These are phyloP conservation scores for Channallabes apus DNA, from an alignment of 2,797 vertebrate species.

Conservation along the genomic window DNA sequence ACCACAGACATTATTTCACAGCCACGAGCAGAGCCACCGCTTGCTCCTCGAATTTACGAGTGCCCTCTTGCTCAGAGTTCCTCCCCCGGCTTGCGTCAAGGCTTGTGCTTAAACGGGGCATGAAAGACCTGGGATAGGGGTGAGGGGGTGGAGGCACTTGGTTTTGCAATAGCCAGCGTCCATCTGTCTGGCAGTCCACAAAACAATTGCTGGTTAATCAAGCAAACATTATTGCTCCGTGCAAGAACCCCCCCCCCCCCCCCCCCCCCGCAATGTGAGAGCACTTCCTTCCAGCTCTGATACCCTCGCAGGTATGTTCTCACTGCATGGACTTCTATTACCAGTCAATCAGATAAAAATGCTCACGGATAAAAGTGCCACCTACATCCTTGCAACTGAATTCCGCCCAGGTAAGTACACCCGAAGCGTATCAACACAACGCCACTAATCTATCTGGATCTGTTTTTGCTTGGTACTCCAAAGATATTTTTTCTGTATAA, in stretches of 20 bases:
- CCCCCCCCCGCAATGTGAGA: neutral
- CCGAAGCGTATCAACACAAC: neutral
- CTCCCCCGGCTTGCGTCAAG: constrained; percentile 41
- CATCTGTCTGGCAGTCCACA: constrained; percentile 70
- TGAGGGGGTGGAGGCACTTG: constrained; percentile 7
- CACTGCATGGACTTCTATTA: neutral
- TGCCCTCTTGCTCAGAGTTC: constrained; percentile 32
- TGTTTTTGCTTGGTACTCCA: neutral
- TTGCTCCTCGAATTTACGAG: constrained; percentile 59
- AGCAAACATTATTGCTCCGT: constrained; percentile 68
- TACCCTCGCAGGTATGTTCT: neutral
- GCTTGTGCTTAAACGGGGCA: constrained; percentile 24
- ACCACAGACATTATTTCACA: constrained; percentile 59
- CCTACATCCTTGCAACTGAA: neutral
- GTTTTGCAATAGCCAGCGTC: constrained; percentile 60
- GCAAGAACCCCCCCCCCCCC: neutral
- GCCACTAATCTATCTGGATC: neutral
- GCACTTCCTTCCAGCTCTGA: neutral
- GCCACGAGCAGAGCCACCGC: constrained; percentile 33
- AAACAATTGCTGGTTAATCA: constrained; percentile 73
- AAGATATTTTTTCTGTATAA: neutral
- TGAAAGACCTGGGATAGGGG: neutral
- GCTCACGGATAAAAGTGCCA: too few relatives aligned
- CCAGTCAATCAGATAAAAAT: neutral
- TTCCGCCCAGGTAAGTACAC: neutral